Evolutionary conservation across 2,113 vertebrate genomes (phyloP).

Genomic region (Cyprinodon brontotheroides): DNA sequence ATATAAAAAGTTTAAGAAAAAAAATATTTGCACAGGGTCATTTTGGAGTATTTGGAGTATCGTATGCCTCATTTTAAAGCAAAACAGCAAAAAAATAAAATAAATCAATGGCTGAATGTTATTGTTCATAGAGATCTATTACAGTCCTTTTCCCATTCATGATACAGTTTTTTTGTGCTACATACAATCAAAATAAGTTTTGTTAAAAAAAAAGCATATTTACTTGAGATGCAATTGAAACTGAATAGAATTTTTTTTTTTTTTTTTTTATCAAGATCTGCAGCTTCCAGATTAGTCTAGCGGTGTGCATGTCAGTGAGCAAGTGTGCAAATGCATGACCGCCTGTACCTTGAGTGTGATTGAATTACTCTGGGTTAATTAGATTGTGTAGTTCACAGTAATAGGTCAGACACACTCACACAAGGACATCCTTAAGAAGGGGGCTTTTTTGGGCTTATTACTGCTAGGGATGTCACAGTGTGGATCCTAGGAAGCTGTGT

Average conservation of each 20-base stretch:
- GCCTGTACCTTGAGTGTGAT: conserved; percentile 57
- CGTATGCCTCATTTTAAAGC: background rate
- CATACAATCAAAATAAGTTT: conserved; percentile 29
- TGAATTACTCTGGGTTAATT: conserved; percentile 75
- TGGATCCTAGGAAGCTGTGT: conserved; percentile 42
- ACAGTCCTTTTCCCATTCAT: too few species aligned
- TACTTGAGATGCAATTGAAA: conserved; percentile 4
- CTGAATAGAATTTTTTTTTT: background rate
- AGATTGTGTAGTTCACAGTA: conserved; percentile 60
- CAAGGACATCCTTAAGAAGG: conserved; percentile 47
- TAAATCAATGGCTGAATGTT: too few species aligned
- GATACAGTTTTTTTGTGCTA: background rate
- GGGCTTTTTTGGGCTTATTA: conserved; percentile 49
- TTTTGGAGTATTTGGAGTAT: background rate
- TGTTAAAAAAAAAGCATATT: conserved; percentile 28
- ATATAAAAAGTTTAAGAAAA: conserved; percentile 7
- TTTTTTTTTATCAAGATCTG: conserved; percentile 6
- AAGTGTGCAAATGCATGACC: conserved; percentile 23
- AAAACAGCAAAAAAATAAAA: background rate
- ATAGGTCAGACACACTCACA: conserved; percentile 39
- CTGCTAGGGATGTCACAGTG: conserved; percentile 45
- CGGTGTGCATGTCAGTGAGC: conserved; percentile 10
- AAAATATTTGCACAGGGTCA: conserved; percentile 10
- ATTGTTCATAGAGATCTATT: background rate
- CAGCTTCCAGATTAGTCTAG: background rate